Evolutionary conservation across 2,113 vertebrate species (phyloP).

Genomic region (Tupaia chinensis): DNA sequence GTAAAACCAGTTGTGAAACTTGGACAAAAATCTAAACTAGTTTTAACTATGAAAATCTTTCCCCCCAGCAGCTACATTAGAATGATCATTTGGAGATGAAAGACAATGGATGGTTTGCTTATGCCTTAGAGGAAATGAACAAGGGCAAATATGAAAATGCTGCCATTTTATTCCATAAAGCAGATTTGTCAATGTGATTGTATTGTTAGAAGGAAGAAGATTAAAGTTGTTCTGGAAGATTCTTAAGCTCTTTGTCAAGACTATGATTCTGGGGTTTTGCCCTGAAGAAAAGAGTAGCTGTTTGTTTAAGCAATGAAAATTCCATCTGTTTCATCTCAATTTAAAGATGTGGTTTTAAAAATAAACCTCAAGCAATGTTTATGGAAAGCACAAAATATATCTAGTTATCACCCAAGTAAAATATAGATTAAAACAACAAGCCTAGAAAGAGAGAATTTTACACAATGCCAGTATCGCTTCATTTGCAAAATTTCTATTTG

Average conservation of each 20-base stretch:
- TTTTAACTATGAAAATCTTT: conserved; percentile 62
- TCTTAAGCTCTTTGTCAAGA: conserved; percentile 70
- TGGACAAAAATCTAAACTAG: conserved; percentile 36
- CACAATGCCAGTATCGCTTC: conserved; percentile 55
- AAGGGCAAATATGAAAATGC: not conserved
- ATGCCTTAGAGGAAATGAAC: not conserved
- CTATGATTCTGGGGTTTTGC: conserved; percentile 59
- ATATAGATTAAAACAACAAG: conserved; percentile 71
- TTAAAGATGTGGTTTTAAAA: conserved; percentile 77
- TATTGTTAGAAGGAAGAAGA: conserved; percentile 39
- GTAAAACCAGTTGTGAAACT: not conserved
- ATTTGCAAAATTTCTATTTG: conserved; percentile 39
- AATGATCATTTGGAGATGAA: conserved; percentile 32
- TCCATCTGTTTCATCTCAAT: conserved; percentile 81
- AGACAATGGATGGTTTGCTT: not conserved
- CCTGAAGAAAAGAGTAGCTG: conserved; percentile 68
- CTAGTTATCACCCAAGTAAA: conserved; percentile 72
- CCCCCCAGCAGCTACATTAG: conserved; percentile 26
- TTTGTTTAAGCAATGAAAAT: conserved; percentile 80
- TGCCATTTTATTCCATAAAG: conserved; percentile 25
- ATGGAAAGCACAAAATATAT: conserved; percentile 76
- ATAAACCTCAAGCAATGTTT: conserved; percentile 77
- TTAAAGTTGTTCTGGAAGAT: conserved; percentile 70
- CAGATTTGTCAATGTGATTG: conserved; percentile 59
- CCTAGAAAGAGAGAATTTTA: conserved; percentile 61